A percentile compares a stretch with the other conserved stretches of the same genome.
Evolutionary conservation across 2,888 invertebrate species (phyloP).

Genomic region (Sacculina carcini): DNA sequence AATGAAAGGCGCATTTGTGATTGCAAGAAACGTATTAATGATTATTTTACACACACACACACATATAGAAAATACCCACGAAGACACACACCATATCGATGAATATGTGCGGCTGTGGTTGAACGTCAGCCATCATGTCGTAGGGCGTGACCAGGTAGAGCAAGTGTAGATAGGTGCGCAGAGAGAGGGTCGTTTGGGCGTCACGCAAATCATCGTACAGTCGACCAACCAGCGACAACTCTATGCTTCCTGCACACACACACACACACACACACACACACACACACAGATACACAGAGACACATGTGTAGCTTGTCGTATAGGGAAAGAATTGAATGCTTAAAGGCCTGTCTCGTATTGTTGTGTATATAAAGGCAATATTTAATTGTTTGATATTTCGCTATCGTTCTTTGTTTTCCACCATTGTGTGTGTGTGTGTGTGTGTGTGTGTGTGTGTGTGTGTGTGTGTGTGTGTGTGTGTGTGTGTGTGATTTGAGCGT

Average conservation of each 20-base stretch:
- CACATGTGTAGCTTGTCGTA: no score
- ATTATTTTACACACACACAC: conserved; percentile 1
- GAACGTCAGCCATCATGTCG: conserved; percentile 31
- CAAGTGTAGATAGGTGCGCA: conserved; percentile 56
- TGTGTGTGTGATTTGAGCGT: no score
- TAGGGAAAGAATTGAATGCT: no score
- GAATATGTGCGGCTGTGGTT: conserved; percentile 27
- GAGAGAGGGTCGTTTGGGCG: conserved; percentile 46
- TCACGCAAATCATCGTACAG: conserved; percentile 44
- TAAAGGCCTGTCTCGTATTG: no score
- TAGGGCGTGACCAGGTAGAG: conserved; percentile 64
- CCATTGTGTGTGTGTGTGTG: no score
- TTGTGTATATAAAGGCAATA: no score
- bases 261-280: not conserved
- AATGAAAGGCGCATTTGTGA: not conserved
- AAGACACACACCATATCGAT: conserved; percentile 30
- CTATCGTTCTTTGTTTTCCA: no score
- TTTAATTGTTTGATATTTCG: no score
- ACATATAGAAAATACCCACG: conserved; percentile 2
- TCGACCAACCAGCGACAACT: conserved; percentile 37
- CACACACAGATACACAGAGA: no score
- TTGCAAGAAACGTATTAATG: not conserved
- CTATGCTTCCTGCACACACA: conserved; percentile 31
- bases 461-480: no score
- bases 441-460: no score